phyloP scores from a whole-genome alignment of 2,113 vertebrate species.

The Colius striatus region DNA sequence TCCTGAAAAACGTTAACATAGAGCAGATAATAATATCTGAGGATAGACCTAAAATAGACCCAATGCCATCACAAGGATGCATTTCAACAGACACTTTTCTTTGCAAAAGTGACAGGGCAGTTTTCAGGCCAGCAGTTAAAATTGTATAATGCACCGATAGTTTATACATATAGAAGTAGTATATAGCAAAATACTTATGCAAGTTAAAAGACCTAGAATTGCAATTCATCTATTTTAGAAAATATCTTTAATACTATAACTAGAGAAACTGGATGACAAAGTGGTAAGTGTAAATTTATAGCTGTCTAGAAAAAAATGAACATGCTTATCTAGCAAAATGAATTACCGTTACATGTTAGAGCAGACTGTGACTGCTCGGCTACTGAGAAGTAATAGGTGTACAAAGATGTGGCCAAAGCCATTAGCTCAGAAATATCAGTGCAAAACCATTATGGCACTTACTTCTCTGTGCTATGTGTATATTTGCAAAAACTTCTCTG shows the following conservation, averaged over 20 bases:
- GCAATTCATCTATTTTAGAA: neutral
- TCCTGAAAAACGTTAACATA: neutral
- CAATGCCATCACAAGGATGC: neutral
- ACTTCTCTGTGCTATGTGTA: conserved; percentile 36
- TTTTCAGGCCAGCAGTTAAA: neutral
- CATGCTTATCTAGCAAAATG: neutral
- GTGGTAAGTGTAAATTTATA: neutral
- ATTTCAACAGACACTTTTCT: neutral
- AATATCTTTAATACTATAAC: neutral
- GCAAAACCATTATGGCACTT: conserved; percentile 33
- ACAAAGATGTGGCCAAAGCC: conserved; percentile 34
- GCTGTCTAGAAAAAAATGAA: neutral
- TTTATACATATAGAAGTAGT: neutral
- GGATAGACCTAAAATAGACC: neutral
- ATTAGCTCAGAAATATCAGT: conserved; percentile 62
- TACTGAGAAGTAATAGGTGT: neutral
- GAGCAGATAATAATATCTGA: neutral
- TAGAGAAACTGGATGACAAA: neutral
- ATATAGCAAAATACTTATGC: neutral
- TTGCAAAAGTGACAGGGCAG: neutral
- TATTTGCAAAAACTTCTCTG: conserved; percentile 53
- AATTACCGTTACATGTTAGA: neutral
- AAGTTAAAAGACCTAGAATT: neutral
- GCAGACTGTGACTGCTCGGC: neutral
- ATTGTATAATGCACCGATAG: neutral